Evolutionary conservation across 1,140 invertebrate species (phyloP).

Genomic region (Musca vetustissima): DNA sequence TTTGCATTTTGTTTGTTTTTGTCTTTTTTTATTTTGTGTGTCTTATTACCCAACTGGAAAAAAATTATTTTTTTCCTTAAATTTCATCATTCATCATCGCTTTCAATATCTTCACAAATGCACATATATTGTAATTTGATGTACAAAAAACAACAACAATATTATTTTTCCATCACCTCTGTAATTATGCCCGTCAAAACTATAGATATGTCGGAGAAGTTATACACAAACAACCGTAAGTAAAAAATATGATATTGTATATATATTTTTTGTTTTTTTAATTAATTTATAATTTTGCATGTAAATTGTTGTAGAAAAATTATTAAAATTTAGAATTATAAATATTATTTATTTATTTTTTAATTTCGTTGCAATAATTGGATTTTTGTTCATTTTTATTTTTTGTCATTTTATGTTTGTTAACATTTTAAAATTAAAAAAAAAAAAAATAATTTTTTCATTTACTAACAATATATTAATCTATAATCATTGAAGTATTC

Average conservation of each 20-base stretch:
- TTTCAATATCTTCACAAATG: conserved; percentile 7
- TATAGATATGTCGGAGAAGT: conserved; percentile 64
- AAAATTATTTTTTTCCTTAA: conserved; percentile 9
- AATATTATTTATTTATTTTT: too few species aligned
- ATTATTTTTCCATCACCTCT: conserved; percentile 4
- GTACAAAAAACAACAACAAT: conserved; percentile 8
- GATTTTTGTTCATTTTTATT: too few species aligned
- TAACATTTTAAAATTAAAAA: too few species aligned
- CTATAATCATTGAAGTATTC: too few species aligned
- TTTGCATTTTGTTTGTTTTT: conserved; percentile 14
- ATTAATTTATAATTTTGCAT: too few species aligned
- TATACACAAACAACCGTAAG: conserved; percentile 74
- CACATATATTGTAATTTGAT: conserved; percentile 9
- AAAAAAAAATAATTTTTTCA: too few species aligned
- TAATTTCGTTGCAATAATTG: too few species aligned
- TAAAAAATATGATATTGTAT: conserved; percentile 37
- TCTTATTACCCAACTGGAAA: conserved; percentile 20
- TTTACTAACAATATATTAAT: too few species aligned
- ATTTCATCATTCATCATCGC: conserved; percentile 14
- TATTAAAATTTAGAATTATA: too few species aligned
- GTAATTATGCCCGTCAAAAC: conserved; percentile 2
- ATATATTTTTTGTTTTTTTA: too few species aligned
- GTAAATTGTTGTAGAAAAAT: too few species aligned
- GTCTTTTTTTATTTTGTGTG: conserved; percentile 25
- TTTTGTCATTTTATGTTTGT: too few species aligned